Base-by-base conservation (phyloP, 2,797 vertebrate species). In the Hyperoplus lanceolatus region DNA sequence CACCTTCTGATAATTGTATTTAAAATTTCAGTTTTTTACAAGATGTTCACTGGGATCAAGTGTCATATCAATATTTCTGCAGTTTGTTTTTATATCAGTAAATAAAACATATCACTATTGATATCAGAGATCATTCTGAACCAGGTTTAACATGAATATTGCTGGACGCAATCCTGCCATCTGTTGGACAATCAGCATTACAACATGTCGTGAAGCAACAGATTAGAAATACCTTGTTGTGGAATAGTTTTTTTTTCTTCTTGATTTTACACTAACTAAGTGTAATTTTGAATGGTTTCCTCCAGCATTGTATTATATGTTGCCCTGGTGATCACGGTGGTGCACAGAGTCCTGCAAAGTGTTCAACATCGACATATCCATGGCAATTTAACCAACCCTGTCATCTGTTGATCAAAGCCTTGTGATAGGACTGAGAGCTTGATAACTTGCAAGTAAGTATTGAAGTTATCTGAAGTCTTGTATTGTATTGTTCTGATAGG, bases 141-240 rank as follows among this genome's bases (percentile, higher is more conserved):
- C 1, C 2, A 39, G 29, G 45, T 58, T 53, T 1, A 9, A 13
- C 4, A 46, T 43, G 0, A 53, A 39, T 9, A 13, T 53, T 15
- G 16, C 16, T 11, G 1, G 46, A 39, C 16, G 38, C 5, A 55
- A 16, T 41, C 13, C 46, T 75, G 68, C 72, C 76, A 68, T 45
- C 81, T 75, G 8, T 1, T 81, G 70, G 73, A 61, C 43, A 45
- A 41, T 57, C 38, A 7, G 4, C 21, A 12, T 15, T 4, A 39
- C 49, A 64, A 6, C 72, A 75, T 50, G 51, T 49, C 56, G 56
- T 43, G 38, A n/a, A n/a, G 3, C 13, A 12, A 11, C 38, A 70
- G 43, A 51, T 29, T 29, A 29, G 29, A 29, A 29, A 29, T 29
- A 29, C 29, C 29, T 29, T 29, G 29, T 29, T 21, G 21, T 21